A percentile compares a stretch with the other conserved stretches of the same genome.
These are phyloP conservation scores for Julus scandinavius DNA, from an alignment of 2,888 invertebrate genomes.

Conservation along the genomic window DNA sequence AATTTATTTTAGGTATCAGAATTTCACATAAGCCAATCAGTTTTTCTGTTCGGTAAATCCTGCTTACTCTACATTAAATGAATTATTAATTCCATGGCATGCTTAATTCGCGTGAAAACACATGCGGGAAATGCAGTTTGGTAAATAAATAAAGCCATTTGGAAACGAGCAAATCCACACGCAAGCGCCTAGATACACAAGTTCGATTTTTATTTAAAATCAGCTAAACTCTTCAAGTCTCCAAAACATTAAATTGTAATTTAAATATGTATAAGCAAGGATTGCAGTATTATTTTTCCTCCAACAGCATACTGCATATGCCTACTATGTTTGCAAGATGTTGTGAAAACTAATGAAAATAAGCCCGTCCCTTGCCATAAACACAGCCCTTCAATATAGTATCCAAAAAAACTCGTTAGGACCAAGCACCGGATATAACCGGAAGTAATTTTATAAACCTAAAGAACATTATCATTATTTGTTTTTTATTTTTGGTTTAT, in stretches of 20 bases:
- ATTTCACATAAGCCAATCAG: neutral
- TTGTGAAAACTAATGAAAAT: neutral
- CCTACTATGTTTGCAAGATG: neutral
- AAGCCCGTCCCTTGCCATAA: neutral
- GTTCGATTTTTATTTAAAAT: neutral
- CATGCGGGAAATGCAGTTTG: neutral
- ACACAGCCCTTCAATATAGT: neutral
- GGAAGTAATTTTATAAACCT: neutral
- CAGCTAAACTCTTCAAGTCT: neutral
- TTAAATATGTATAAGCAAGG: neutral
- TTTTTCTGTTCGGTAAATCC: neutral
- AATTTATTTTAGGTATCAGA: neutral
- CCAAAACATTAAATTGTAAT: neutral
- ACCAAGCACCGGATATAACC: neutral
- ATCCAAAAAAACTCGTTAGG: neutral
- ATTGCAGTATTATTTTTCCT: neutral
- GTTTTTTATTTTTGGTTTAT: neutral
- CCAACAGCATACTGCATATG: neutral
- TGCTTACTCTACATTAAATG: neutral
- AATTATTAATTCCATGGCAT: neutral
- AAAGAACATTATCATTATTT: neutral
- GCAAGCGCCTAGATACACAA: neutral
- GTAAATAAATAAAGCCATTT: neutral
- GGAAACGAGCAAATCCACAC: neutral
- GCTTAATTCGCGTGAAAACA: neutral